Conservation (phyloP, 2,113 vertebrate species). For the Sturnira hondurensis region DNA sequence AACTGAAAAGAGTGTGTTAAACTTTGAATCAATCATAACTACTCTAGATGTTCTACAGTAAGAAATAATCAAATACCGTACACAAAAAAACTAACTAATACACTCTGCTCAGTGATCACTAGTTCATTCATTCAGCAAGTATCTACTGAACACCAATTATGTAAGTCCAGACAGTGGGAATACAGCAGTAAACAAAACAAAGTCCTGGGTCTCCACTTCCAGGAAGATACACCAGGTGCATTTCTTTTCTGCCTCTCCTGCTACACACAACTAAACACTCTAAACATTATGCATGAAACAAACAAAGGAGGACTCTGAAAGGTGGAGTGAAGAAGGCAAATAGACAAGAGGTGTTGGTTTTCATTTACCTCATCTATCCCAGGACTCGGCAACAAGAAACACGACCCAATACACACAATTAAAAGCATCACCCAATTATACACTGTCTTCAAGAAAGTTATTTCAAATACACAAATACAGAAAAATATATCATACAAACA, state of each 20-base stretch:
- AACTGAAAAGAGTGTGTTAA: not conserved
- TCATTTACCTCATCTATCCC: not conserved
- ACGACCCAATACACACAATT: not conserved
- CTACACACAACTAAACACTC: not conserved
- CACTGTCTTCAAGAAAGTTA: not conserved
- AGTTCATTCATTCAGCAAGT: not conserved
- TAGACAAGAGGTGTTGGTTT: not conserved
- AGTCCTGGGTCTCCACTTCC: not conserved
- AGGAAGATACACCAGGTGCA: not conserved
- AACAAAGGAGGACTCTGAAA: not conserved
- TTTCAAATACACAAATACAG: not conserved
- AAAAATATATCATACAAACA: not conserved
- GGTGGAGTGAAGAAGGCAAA: not conserved
- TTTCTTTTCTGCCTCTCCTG: not conserved
- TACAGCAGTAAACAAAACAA: not conserved
- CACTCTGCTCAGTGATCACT: not conserved
- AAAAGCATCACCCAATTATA: not conserved
- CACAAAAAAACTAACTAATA: not conserved
- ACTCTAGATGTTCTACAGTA: not conserved
- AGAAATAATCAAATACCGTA: not conserved
- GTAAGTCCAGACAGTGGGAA: not conserved
- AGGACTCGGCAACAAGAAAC: not conserved
- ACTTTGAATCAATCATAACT: not conserved
- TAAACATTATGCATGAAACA: not conserved
- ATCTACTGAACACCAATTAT: not conserved